These are phyloP conservation scores for Synanthedon vespiformis DNA, from an alignment of 2,888 invertebrate genomes.

Conservation along the genomic window DNA sequence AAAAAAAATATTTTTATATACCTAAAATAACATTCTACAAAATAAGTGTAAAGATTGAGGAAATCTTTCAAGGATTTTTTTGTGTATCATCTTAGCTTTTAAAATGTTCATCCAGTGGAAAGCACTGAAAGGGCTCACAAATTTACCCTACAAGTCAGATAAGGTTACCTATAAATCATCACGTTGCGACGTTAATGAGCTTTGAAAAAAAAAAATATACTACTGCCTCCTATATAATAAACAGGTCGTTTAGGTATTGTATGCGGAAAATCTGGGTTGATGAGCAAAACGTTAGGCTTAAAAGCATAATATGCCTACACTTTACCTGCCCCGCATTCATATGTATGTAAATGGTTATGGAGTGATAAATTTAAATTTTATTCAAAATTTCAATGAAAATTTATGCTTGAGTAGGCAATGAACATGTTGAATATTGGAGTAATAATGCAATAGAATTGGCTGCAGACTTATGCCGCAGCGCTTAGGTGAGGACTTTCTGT, in stretches of 20 bases:
- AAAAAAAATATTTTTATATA: too few relatives aligned
- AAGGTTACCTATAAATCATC: not conserved
- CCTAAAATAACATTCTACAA: too few relatives aligned
- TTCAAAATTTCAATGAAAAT: too few relatives aligned
- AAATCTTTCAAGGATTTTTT: not conserved
- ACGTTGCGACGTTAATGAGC: not conserved
- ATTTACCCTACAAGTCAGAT: not conserved
- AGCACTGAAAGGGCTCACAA: not conserved
- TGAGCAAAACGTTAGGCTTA: not conserved
- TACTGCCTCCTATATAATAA: not conserved
- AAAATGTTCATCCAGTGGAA: not conserved
- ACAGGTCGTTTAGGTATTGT: not conserved
- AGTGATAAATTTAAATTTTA: too few relatives aligned
- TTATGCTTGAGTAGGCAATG: too few relatives aligned
- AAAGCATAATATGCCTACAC: not conserved
- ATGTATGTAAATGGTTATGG: too few relatives aligned
- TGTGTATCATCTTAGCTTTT: not conserved
- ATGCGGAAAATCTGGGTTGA: not conserved
- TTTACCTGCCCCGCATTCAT: too few relatives aligned
- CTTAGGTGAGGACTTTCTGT: too few relatives aligned
- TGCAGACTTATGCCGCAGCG: too few relatives aligned
- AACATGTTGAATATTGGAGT: too few relatives aligned
- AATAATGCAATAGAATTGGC: too few relatives aligned
- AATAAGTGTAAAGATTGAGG: too few relatives aligned
- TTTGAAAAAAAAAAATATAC: not conserved